Conservation (phyloP, 2,888 invertebrate genomes). For the Linnaemya tessellans region DNA sequence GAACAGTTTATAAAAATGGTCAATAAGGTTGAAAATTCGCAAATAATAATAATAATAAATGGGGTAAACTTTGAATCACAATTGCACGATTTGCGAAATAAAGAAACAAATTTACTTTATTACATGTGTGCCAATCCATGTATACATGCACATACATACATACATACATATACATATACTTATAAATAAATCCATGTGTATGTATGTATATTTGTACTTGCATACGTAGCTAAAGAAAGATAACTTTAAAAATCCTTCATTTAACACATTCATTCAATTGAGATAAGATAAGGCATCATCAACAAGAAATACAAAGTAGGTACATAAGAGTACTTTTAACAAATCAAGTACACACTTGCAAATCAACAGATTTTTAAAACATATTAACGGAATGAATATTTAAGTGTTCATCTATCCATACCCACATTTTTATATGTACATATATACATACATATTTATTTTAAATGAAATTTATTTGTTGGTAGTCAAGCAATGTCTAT, state of each 20-base stretch:
- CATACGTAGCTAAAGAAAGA: not conserved
- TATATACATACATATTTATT: not conserved
- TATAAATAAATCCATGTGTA: too few relatives aligned
- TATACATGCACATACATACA: too few relatives aligned
- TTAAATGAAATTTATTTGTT: too few relatives aligned
- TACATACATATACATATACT: not conserved
- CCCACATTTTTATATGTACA: not conserved
- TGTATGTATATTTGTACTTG: not conserved
- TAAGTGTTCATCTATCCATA: not conserved
- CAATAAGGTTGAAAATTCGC: too few relatives aligned
- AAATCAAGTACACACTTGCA: constrained; percentile 23
- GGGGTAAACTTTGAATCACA: too few relatives aligned
- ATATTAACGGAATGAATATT: not conserved
- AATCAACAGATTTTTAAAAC: constrained; percentile 53
- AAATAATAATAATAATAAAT: too few relatives aligned
- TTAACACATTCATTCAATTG: constrained; percentile 41
- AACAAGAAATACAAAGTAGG: constrained; percentile 10
- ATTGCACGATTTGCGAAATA: too few relatives aligned
- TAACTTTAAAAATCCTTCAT: constrained; percentile 37
- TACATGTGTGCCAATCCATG: too few relatives aligned
- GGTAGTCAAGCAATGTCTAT: too few relatives aligned
- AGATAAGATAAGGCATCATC: constrained; percentile 47
- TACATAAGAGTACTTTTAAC: not conserved
- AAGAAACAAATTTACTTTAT: too few relatives aligned
- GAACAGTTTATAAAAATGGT: too few relatives aligned